phyloP scores from a whole-genome alignment of 2,888 invertebrate genomes.

The Slavum lentiscoides region DNA sequence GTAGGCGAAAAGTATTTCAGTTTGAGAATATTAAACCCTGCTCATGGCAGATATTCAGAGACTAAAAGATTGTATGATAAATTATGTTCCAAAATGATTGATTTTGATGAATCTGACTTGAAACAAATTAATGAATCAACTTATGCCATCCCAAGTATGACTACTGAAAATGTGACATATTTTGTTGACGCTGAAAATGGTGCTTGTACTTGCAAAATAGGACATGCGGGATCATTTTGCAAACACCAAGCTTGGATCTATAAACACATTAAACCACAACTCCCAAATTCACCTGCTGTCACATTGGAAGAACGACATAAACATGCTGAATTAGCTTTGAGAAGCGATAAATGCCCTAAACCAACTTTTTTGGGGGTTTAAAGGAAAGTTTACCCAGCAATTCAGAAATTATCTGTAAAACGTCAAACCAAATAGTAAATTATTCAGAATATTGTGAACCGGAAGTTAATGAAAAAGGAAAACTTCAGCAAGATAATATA shows the following conservation, averaged over 20 bases:
- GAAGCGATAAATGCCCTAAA: background rate
- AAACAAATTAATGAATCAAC: no score
- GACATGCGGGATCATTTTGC: no score
- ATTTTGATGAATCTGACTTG: no score
- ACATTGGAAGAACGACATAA: no score
- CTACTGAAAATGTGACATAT: background rate
- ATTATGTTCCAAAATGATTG: no score
- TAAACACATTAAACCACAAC: no score
- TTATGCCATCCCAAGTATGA: background rate
- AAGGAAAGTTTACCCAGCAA: no score
- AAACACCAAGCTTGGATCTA: no score
- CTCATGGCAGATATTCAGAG: background rate
- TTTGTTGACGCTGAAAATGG: background rate
- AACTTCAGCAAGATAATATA: background rate
- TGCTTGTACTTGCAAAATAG: no score
- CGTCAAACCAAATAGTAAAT: background rate
- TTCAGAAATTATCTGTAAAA: background rate
- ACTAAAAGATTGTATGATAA: background rate
- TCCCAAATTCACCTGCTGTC: no score
- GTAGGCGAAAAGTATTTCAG: constrained; percentile 13
- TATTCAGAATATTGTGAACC: background rate
- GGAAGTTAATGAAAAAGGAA: no score
- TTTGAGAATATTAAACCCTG: background rate
- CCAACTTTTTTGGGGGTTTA: background rate
- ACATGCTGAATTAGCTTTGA: constrained; percentile 4